phyloP scores from a whole-genome alignment of 2,113 vertebrate genomes.

The Campylomormyrus numenius region DNA sequence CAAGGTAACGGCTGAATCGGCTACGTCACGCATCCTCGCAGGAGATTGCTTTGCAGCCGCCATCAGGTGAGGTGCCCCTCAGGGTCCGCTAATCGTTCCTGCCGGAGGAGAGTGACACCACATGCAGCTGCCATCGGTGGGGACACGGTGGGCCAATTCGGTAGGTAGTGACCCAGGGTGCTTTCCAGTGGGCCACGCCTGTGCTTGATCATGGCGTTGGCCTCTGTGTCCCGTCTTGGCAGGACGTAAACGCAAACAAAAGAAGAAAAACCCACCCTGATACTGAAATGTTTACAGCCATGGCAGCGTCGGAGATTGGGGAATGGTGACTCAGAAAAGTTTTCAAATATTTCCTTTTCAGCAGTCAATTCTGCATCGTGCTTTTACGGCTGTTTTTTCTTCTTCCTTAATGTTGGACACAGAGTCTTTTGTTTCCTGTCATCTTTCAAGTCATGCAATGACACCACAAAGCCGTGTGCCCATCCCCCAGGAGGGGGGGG shows the following conservation, averaged over 20 bases:
- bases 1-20: background rate
- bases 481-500: background rate
- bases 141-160: background rate
- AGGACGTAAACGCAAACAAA: slow-evolving; percentile 17
- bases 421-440: slow-evolving; percentile 7
- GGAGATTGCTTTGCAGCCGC: background rate
- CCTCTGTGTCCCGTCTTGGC: slow-evolving; percentile 22
- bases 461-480: background rate
- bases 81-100: background rate
- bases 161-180: background rate
- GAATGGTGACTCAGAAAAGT: background rate
- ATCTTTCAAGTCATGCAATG: background rate
- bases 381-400: too few relatives aligned
- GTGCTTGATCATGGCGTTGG: slow-evolving; percentile 22
- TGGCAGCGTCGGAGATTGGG: background rate
- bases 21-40: background rate
- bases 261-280: background rate
- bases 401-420: background rate
- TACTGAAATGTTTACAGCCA: background rate
- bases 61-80: background rate
- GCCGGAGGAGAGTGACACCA: background rate
- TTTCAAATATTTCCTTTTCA: background rate
- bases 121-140: background rate
- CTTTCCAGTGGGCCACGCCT: slow-evolving; percentile 31
- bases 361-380: background rate